Conservation (phyloP, 1,140 invertebrate genomes). For the Anthonomus grandis region DNA sequence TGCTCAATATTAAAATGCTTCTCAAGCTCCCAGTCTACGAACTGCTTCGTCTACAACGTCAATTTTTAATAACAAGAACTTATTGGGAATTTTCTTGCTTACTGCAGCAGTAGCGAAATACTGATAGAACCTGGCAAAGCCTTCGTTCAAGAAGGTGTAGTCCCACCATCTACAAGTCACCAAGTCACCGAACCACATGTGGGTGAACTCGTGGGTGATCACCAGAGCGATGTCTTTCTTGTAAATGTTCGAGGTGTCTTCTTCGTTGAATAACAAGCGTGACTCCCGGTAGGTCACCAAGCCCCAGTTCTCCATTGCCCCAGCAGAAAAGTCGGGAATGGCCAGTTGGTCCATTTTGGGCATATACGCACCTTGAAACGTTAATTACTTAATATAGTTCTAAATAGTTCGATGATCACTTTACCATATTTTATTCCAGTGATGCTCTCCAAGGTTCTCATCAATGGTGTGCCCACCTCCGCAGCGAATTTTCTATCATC, state of each 20-base stretch:
- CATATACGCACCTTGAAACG: conserved; percentile 5
- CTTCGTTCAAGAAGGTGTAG: conserved; percentile 90
- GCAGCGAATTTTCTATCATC: conserved; percentile 2
- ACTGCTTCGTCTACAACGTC: conserved; percentile 12
- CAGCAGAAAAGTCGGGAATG: conserved; percentile 91
- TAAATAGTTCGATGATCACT: not conserved
- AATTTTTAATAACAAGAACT: not conserved
- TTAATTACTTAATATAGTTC: not conserved
- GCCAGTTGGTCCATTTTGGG: conserved; percentile 53
- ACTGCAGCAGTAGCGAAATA: conserved; percentile 18
- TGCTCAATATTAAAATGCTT: conserved; percentile 51
- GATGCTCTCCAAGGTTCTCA: conserved; percentile 18
- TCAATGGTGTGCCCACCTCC: conserved; percentile 16
- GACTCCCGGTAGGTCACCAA: conserved; percentile 81
- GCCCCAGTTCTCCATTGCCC: conserved; percentile 95
- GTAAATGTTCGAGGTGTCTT: conserved; percentile 65
- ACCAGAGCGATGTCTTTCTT: conserved; percentile 76
- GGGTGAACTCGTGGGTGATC: conserved; percentile 86
- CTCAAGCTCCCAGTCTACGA: conserved; percentile 30
- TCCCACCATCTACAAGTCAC: conserved; percentile 92
- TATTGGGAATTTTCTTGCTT: not conserved
- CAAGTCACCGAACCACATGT: conserved; percentile 89
- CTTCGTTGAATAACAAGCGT: conserved; percentile 69
- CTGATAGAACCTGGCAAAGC: conserved; percentile 63
- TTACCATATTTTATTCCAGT: conserved; percentile 47